Conservation (phyloP, 2,888 invertebrate genomes). For the Lasiommata megera region DNA sequence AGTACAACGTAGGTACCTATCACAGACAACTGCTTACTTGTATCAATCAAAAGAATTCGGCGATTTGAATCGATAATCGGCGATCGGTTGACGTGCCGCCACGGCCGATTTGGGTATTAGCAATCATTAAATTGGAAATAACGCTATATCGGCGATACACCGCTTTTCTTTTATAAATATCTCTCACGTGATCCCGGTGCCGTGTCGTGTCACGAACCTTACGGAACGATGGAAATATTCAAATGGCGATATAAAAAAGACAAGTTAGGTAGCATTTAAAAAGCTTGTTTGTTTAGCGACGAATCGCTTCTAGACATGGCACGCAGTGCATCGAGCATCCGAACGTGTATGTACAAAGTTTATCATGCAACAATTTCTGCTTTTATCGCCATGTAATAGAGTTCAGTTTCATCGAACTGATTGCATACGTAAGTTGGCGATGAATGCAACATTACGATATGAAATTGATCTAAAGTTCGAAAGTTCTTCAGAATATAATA, state of each 20-base stretch:
- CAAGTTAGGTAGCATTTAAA: conserved; percentile 81
- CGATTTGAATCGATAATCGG: conserved; percentile 55
- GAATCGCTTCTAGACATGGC: conserved; percentile 77
- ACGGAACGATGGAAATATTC: conserved; percentile 78
- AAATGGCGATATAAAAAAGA: conserved; percentile 81
- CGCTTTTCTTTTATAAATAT: conserved; percentile 80
- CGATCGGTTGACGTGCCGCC: conserved; percentile 65
- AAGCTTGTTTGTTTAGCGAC: conserved; percentile 79
- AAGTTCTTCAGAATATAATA: conserved; percentile 28
- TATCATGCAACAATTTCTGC: background rate
- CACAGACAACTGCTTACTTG: conserved; percentile 15
- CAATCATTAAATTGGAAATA: conserved; percentile 81
- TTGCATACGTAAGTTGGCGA: conserved; percentile 2
- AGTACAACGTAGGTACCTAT: background rate
- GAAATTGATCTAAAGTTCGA: conserved; percentile 49
- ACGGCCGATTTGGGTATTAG: conserved; percentile 73
- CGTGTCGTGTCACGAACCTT: conserved; percentile 77
- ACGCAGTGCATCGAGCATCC: conserved; percentile 55
- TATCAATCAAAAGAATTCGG: conserved; percentile 45
- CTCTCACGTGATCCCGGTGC: conserved; percentile 79
- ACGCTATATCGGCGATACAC: conserved; percentile 76
- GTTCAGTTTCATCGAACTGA: conserved; percentile 3
- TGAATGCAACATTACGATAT: conserved; percentile 39
- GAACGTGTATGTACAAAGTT: conserved; percentile 9
- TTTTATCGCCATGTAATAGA: conserved; percentile 7